These are phyloP conservation scores for Hyles lineata DNA, from an alignment of 2,888 invertebrate species.

Conservation along the genomic window DNA sequence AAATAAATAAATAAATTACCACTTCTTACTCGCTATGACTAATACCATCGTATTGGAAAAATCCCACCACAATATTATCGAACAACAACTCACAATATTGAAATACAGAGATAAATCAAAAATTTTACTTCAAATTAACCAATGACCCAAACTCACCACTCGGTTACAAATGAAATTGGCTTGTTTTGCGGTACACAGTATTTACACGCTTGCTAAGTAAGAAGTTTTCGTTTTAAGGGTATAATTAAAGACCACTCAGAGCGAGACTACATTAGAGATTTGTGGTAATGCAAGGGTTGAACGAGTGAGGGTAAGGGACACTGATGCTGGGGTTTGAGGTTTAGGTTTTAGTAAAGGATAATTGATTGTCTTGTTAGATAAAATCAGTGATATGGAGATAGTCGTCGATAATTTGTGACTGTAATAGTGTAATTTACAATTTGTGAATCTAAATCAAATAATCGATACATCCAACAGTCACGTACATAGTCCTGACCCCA, in stretches of 20 bases:
- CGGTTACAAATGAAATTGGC: background rate
- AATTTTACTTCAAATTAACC: background rate
- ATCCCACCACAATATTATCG: too few relatives aligned
- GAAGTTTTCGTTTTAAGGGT: constrained; percentile 23
- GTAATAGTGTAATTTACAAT: too few relatives aligned
- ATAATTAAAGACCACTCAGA: constrained; percentile 33
- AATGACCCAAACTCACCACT: background rate
- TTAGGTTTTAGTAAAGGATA: background rate
- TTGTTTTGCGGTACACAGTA: background rate
- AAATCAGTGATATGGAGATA: too few relatives aligned
- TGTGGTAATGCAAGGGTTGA: constrained; percentile 30
- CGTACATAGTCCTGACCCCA: too few relatives aligned
- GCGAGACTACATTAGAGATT: constrained; percentile 32
- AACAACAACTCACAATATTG: background rate
- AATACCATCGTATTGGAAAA: too few relatives aligned
- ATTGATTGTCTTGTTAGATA: background rate
- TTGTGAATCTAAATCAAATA: too few relatives aligned
- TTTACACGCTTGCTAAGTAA: constrained; percentile 7
- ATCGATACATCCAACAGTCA: too few relatives aligned
- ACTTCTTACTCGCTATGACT: too few relatives aligned
- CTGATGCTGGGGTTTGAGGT: background rate
- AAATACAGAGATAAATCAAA: background rate
- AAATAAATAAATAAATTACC: too few relatives aligned
- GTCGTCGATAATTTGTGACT: too few relatives aligned
- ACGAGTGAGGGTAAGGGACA: background rate